A percentile compares a stretch with the other conserved stretches of the same genome.
Conservation (phyloP, 2,113 vertebrate species). For the Ammodytes dubius region DNA sequence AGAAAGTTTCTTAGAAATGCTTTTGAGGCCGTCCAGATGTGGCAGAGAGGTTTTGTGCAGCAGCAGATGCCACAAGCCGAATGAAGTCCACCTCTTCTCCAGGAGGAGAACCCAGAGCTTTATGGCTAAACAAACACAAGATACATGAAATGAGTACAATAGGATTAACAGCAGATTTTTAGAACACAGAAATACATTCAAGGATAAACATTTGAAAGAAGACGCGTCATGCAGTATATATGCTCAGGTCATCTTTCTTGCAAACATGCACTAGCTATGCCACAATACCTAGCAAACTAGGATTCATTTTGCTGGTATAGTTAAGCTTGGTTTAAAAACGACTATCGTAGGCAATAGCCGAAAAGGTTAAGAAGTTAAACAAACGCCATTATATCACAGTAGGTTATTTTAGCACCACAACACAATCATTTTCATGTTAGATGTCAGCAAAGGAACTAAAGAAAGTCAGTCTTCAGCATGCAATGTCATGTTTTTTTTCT, state of each 20-base stretch:
- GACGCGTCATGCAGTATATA: not conserved
- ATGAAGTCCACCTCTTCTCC: constrained; percentile 82
- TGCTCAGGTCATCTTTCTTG: not conserved
- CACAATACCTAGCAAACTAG: constrained; percentile 23
- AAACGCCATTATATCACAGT: not conserved
- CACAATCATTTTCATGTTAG: not conserved
- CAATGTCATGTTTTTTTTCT: not conserved
- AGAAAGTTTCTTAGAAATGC: not conserved
- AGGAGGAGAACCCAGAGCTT: constrained; percentile 81
- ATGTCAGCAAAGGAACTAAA: not conserved
- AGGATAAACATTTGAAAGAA: not conserved
- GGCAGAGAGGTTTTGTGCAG: constrained; percentile 65
- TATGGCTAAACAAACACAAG: constrained; percentile 68
- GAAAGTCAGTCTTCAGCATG: not conserved
- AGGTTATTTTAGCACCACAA: constrained; percentile 24
- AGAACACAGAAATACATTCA: not conserved
- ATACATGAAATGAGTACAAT: constrained; percentile 23
- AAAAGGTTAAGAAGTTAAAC: not conserved
- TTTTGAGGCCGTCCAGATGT: constrained; percentile 36
- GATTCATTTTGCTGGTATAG: constrained; percentile 7
- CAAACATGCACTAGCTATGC: constrained; percentile 17
- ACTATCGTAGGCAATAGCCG: not conserved
- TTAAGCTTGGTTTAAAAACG: constrained; percentile 4
- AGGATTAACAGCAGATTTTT: not conserved
- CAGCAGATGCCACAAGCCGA: constrained; percentile 40